Percentiles rank a stretch among this genome's conserved stretches.
phyloP scores from a whole-genome alignment of 2,888 invertebrate species.

The Mystacides longicornis region DNA sequence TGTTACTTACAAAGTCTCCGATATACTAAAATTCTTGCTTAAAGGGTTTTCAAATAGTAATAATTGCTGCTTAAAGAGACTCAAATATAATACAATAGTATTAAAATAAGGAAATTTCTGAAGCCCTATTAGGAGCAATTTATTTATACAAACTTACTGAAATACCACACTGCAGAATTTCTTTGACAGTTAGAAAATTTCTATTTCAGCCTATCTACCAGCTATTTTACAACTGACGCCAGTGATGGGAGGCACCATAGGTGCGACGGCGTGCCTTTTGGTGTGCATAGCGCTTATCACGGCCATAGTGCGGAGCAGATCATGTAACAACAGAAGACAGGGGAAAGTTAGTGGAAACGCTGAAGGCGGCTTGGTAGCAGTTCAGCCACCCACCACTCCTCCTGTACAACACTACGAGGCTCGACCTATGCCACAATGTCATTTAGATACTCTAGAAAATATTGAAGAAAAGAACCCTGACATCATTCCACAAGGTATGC shows the following conservation, averaged over 20 bases:
- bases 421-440: constrained; percentile 10
- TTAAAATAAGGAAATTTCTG: no score
- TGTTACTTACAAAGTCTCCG: no score
- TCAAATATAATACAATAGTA: no score
- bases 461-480: constrained; percentile 53
- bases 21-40: no score
- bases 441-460: constrained; percentile 43
- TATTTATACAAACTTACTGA: no score
- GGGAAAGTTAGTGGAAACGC: constrained; percentile 2
- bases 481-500: constrained; percentile 49
- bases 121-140: no score
- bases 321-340: constrained; percentile 3
- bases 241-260: constrained; percentile 37
- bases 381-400: constrained; percentile 4
- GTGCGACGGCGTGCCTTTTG: constrained; percentile 37
- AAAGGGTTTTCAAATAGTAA: no score
- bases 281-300: constrained; percentile 37
- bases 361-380: constrained; percentile 1
- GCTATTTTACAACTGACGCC: constrained; percentile 37
- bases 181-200: no score
- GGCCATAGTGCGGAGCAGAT: constrained; percentile 31
- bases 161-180: no score
- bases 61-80: no score
- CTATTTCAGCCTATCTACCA: constrained; percentile 26
- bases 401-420: constrained; percentile 15